Evolutionary conservation across 1,140 invertebrate species (phyloP), one percentile per base, ranked within the genome.

Genomic region (Meloidogyne hapla): DNA sequence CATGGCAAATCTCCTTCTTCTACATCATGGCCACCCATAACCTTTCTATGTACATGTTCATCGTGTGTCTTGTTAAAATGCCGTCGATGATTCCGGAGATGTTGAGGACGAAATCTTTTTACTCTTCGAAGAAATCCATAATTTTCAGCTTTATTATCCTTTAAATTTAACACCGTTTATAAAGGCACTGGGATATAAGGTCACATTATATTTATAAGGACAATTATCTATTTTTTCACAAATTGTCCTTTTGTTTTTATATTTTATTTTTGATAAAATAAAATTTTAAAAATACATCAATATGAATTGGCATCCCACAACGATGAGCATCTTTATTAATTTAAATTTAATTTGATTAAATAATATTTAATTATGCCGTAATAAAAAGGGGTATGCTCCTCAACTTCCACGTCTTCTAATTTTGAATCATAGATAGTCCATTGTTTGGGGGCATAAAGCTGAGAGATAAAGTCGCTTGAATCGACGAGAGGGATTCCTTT

Each of bases 21-120:
- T 15, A 70, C 69, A 8, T 48, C 28, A 18, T 70, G 18, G 2
- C 69, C 69, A 8, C 69, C 69, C 69, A 70, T 70, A 8, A 70
- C 18, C 8, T 56, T 70, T 70, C 28, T 70, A 28, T 45, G 25
- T n/a, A 45, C 33, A 26, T 26, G 40, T 15, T 28, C 68, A 40
- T 69, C 38, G 40, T 28, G 45, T 0, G 48, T 56, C 8, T 21
- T 21, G 48, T 56, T 56, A 6, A 56, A 21, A n/a, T 1, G 48
- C 0, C 48, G 12, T 56, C 18, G 18, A 1, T n/a, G 48, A 56
- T 9, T 15, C 1, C 48, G 4, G 18, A 56, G 48, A 56, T 56
- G 18, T 56, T 15, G 48, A 6, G 48, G 48, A 56, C 48, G 48
- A 21, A n/a, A 56, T 56, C 48, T 56, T 15, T 56, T n/a, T 0